A percentile compares a stretch with the other conserved stretches of the same genome.
phyloP scores from a whole-genome alignment of 1,140 invertebrate genomes.

The Zaprionus capensis region DNA sequence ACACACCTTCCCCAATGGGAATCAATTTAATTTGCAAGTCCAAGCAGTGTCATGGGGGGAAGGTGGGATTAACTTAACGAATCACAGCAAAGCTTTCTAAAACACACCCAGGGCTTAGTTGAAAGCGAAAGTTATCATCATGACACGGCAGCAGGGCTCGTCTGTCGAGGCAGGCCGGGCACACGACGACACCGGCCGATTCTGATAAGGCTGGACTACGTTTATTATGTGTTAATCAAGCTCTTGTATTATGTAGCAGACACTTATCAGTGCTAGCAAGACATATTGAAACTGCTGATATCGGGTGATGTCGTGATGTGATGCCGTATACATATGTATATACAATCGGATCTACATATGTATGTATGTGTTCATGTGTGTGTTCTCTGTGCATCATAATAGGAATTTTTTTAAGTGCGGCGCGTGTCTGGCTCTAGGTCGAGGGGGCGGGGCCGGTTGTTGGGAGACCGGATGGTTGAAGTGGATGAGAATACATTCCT shows the following conservation, averaged over 20 bases:
- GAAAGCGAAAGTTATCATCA: conserved; percentile 70
- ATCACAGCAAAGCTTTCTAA: conserved; percentile 37
- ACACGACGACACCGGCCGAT: conserved; percentile 18
- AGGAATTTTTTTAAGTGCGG: conserved; percentile 52
- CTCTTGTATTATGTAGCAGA: conserved; percentile 36
- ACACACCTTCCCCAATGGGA: conserved; percentile 1
- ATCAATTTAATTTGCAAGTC: conserved; percentile 72
- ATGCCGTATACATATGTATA: conserved; percentile 23
- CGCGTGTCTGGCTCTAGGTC: conserved; percentile 39
- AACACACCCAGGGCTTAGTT: conserved; percentile 15
- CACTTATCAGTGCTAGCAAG: conserved; percentile 55
- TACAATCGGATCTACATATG: background rate
- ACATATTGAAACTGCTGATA: conserved; percentile 51
- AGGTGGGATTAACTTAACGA: conserved; percentile 40
- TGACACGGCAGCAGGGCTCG: conserved; percentile 6
- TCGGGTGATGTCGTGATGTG: conserved; percentile 45
- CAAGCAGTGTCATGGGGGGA: conserved; percentile 45
- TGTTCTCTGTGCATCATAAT: conserved; percentile 8
- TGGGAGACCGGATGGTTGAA: background rate
- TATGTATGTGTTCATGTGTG: background rate
- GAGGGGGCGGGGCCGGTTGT: background rate
- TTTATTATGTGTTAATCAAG: conserved; percentile 39
- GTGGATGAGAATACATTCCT: conserved; percentile 22
- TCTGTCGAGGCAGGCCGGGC: conserved; percentile 6
- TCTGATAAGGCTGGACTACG: conserved; percentile 51